These are phyloP conservation scores for Poeciliopsis turneri DNA, from an alignment of 2,797 vertebrate species.

Conservation along the genomic window DNA sequence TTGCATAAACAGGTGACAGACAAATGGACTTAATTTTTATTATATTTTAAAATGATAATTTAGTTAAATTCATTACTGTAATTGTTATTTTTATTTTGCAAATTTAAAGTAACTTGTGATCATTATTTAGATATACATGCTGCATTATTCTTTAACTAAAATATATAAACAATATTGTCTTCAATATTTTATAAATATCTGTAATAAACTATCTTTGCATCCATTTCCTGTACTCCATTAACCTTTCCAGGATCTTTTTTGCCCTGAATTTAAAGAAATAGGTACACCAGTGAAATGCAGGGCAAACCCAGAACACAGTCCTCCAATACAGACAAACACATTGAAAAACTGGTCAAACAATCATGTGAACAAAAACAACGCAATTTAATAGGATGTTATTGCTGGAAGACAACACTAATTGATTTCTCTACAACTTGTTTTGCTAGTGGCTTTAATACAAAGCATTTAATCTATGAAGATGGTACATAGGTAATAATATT, in stretches of 20 bases:
- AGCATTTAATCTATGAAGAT: not conserved
- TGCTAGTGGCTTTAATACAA: not conserved
- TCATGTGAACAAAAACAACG: not conserved
- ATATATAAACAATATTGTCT: no score
- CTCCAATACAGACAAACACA: not conserved
- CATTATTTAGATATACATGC: not conserved
- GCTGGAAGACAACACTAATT: not conserved
- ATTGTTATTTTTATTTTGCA: not conserved
- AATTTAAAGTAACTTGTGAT: not conserved
- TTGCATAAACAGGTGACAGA: not conserved
- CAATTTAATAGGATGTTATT: not conserved
- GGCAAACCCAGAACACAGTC: not conserved
- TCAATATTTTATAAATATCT: no score
- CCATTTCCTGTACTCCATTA: not conserved
- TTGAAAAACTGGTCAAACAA: not conserved
- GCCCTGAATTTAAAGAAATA: not conserved
- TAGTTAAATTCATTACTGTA: not conserved
- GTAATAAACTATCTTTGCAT: no score
- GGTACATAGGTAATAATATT: no score
- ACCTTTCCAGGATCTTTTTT: not conserved
- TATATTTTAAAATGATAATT: not conserved
- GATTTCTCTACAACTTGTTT: not conserved
- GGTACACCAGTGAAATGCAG: not conserved
- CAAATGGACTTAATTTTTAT: not conserved
- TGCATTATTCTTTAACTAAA: not conserved